Evolutionary conservation across 2,113 vertebrate genomes (phyloP).

Genomic region (Spizaetus ornatus): DNA sequence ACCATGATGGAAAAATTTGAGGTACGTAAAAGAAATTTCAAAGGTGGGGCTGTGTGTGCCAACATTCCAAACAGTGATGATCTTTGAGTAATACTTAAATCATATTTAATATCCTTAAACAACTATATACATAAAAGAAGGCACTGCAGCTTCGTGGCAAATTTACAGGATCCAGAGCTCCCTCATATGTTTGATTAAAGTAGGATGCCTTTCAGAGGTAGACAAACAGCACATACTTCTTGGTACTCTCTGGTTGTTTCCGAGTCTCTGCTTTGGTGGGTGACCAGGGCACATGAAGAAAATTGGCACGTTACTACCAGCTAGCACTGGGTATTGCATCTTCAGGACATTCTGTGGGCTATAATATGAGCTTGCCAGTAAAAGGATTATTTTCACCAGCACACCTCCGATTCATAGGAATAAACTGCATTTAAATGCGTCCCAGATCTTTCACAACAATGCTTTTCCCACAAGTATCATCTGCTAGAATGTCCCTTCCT

Average conservation of each 20-base stretch:
- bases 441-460: not conserved
- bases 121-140: not conserved
- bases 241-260: not conserved
- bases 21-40: not conserved
- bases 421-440: not conserved
- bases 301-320: not conserved
- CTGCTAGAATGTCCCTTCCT: not conserved
- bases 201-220: not conserved
- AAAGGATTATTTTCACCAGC: not conserved
- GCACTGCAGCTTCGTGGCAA: not conserved
- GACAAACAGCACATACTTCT: not conserved
- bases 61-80: rapidly evolving
- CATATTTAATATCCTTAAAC: not conserved
- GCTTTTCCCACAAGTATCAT: not conserved
- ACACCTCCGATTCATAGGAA: not conserved
- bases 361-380: not conserved
- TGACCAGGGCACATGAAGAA: not conserved
- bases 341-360: not conserved
- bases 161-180: not conserved
- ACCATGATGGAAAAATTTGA: not conserved
- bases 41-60: not conserved
- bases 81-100: not conserved
- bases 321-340: not conserved
- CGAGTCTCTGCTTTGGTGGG: not conserved
- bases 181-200: not conserved